Percentiles rank a stretch among this genome's conserved stretches.
Evolutionary conservation across 2,888 invertebrate genomes (phyloP).

Genomic region (Daptonema setosum): DNA sequence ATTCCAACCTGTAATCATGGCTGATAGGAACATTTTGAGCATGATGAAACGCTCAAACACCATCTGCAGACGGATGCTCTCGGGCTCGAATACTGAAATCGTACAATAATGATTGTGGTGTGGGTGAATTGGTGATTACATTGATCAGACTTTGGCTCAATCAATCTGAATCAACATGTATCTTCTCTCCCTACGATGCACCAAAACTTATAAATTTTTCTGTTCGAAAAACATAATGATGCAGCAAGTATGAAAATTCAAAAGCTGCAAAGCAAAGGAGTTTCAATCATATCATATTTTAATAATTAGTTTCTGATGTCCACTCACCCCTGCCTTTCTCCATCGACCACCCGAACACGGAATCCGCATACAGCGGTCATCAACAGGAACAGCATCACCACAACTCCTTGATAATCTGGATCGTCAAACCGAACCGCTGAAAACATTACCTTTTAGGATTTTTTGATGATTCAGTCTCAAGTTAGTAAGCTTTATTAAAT

Average conservation of each 20-base stretch:
- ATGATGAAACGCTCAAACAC: conserved; percentile 1
- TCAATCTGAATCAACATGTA: too few species aligned
- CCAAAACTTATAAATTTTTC: too few species aligned
- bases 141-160: too few species aligned
- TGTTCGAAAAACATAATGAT: not conserved
- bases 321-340: conserved; percentile 4
- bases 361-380: not conserved
- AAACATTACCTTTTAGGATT: too few species aligned
- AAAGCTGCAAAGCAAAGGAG: not conserved
- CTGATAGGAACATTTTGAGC: conserved; percentile 4
- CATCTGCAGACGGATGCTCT: conserved; percentile 1
- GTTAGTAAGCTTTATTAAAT: too few species aligned
- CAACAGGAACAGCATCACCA: not conserved
- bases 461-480: too few species aligned
- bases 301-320: not conserved
- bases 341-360: conserved; percentile 2
- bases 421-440: too few species aligned
- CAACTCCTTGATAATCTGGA: not conserved
- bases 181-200: too few species aligned
- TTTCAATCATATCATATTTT: not conserved
- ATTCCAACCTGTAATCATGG: not conserved
- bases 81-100: conserved; percentile 2
- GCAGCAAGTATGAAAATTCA: too few species aligned
- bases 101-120: too few species aligned
- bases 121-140: too few species aligned